Evolutionary conservation across 2,797 vertebrate genomes (phyloP).

Genomic region (Brotula barbata): DNA sequence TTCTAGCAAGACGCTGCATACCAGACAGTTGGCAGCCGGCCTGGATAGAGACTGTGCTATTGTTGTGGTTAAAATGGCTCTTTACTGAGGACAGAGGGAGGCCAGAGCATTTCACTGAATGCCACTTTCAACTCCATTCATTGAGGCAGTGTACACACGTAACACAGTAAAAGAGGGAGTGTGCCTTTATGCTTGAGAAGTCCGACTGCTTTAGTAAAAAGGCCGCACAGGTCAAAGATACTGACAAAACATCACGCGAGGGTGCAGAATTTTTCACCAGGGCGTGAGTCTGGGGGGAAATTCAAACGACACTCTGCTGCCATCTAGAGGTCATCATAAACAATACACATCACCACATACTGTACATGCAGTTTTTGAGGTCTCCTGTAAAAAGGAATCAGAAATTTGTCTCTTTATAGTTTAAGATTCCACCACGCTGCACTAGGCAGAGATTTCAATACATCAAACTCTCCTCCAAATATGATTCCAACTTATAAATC

Average conservation of each 20-base stretch:
- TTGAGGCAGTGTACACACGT: slow-evolving; percentile 43
- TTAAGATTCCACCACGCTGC: not conserved
- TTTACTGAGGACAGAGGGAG: slow-evolving; percentile 35
- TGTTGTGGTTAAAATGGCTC: slow-evolving; percentile 30
- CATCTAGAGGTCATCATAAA: slow-evolving; percentile 57
- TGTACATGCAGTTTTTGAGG: too few relatives aligned
- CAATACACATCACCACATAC: slow-evolving; percentile 5
- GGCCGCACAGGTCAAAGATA: slow-evolving; percentile 11
- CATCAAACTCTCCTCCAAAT: not conserved
- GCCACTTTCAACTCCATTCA: slow-evolving; percentile 33
- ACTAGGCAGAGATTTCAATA: not conserved
- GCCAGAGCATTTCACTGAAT: slow-evolving; percentile 23
- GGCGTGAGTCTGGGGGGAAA: not conserved
- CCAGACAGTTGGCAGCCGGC: slow-evolving; percentile 66
- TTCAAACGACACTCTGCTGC: slow-evolving; percentile 36
- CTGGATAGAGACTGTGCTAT: slow-evolving; percentile 33
- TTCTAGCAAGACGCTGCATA: slow-evolving; percentile 52
- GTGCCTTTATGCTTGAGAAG: slow-evolving; percentile 1
- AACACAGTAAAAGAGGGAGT: not conserved
- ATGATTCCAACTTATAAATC: not conserved
- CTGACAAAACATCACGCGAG: not conserved
- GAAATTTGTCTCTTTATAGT: too few relatives aligned
- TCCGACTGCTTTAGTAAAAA: slow-evolving; percentile 1
- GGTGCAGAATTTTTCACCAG: not conserved
- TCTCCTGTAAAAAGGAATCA: too few relatives aligned